Conservation (phyloP, 2,113 vertebrate genomes). For the Centropristis striata region DNA sequence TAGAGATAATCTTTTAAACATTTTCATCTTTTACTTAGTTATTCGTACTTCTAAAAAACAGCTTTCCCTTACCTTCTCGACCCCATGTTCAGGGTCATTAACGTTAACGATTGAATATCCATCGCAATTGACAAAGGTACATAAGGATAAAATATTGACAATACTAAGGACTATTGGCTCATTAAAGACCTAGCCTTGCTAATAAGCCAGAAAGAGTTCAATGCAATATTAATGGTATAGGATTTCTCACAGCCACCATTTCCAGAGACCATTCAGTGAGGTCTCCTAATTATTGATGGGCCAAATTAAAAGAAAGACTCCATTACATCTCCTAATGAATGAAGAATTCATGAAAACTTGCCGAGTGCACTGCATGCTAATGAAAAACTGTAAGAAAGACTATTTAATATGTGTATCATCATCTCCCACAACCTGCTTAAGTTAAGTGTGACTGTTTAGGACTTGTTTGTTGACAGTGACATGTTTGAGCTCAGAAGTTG, state of each 20-base stretch:
- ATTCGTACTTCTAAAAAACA: conserved; percentile 21
- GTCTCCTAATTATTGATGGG: conserved; percentile 83
- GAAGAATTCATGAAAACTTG: conserved; percentile 79
- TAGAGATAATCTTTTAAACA: conserved; percentile 19
- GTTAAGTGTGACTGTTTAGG: conserved; percentile 31
- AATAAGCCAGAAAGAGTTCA: conserved; percentile 76
- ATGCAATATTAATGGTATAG: conserved; percentile 82
- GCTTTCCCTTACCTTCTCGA: conserved; percentile 31
- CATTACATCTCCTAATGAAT: conserved; percentile 75
- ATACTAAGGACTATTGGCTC: conserved; percentile 71
- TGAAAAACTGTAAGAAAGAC: conserved; percentile 54
- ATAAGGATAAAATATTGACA: conserved; percentile 81
- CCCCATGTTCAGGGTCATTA: conserved; percentile 53
- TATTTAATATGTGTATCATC: conserved; percentile 46
- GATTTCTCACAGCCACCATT: conserved; percentile 75
- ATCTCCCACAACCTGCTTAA: conserved; percentile 19
- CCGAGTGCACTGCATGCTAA: conserved; percentile 63
- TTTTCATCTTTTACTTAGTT: conserved; percentile 1
- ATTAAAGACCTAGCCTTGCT: conserved; percentile 73
- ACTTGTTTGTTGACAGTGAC: conserved; percentile 36
- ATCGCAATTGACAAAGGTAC: conserved; percentile 59
- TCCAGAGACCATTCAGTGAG: conserved; percentile 73
- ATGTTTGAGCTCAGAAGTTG: conserved; percentile 22
- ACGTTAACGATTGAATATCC: conserved; percentile 35
- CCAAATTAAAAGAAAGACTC: conserved; percentile 80